Evolutionary conservation across 2,113 vertebrate species (phyloP).

Genomic region (cat (Felis catus)): F.catus_Fca126_mat1.0 CM031413.1:63569001-63569500

Average conservation of each 20-base stretch:
- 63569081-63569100: background rate
- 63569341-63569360: no score
- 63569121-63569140: background rate
- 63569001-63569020: background rate
- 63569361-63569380: background rate
- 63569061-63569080: background rate
- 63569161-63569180: no score
- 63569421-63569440: background rate
- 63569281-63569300: no score
- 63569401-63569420: background rate
- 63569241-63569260: no score
- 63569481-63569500: background rate
- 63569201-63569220: no score
- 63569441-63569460: background rate
- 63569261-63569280: no score
- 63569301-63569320: no score
- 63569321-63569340: no score
- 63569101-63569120: background rate
- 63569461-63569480: background rate
- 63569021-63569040: background rate
- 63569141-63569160: no score
- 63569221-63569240: no score
- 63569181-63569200: no score
- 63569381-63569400: slow-evolving; percentile 49
- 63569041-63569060: background rate